These are phyloP conservation scores for Ptychobarbus kaznakovi DNA, from an alignment of 2,797 vertebrate genomes.

Conservation along the genomic window DNA sequence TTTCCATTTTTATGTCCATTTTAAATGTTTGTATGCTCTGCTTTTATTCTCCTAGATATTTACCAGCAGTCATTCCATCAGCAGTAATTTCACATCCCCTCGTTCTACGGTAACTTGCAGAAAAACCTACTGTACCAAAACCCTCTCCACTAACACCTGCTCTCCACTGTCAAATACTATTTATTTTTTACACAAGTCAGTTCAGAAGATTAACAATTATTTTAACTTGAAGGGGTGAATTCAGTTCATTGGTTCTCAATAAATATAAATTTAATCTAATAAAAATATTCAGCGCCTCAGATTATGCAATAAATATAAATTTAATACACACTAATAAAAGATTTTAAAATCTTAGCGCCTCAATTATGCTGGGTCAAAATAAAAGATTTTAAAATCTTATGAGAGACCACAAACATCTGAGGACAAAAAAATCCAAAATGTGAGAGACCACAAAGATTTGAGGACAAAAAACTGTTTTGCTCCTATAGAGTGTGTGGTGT, in stretches of 20 bases:
- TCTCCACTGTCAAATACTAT: not conserved
- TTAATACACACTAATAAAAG: no score
- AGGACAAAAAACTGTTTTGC: no score
- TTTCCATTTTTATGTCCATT: slow-evolving; percentile 62
- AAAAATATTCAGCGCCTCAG: not conserved
- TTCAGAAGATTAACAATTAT: not conserved
- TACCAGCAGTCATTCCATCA: slow-evolving; percentile 82
- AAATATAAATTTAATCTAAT: not conserved
- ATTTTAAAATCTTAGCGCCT: no score
- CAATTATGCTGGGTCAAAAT: no score
- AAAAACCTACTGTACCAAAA: slow-evolving; percentile 48
- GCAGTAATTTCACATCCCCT: slow-evolving; percentile 84
- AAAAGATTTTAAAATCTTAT: no score
- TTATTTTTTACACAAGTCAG: not conserved
- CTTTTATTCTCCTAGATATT: slow-evolving; percentile 83
- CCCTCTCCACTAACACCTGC: slow-evolving; percentile 11
- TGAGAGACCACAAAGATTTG: no score
- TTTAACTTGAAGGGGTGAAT: not conserved
- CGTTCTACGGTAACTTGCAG: slow-evolving; percentile 87
- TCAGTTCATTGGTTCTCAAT: not conserved
- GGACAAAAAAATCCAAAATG: no score
- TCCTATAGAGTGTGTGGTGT: no score
- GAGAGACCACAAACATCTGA: no score
- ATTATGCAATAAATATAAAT: no score
- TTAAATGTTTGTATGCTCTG: slow-evolving; percentile 61